Evolutionary conservation across 92 coral and sea anemone species (phyloP).

Genomic region (Actinostola sp.): DNA sequence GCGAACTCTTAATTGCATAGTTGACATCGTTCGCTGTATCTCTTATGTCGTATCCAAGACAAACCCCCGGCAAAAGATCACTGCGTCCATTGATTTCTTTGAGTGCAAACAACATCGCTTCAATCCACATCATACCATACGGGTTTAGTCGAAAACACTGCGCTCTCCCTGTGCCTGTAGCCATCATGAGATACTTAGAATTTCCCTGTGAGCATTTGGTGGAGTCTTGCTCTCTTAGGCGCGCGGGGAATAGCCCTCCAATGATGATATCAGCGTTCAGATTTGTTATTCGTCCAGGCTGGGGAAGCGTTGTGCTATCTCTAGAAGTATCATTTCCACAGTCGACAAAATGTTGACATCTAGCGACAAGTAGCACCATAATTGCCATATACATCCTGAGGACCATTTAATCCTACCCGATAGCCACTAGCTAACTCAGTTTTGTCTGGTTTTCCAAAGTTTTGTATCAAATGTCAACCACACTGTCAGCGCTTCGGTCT

Average conservation of each 20-base stretch:
- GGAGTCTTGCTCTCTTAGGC: constrained; percentile 55
- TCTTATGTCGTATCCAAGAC: constrained; percentile 85
- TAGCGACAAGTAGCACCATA: neutral
- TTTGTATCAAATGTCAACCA: too few relatives aligned
- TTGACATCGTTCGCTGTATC: constrained; percentile 84
- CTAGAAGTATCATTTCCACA: neutral
- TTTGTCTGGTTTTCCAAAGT: too few relatives aligned
- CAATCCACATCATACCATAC: constrained; percentile 92
- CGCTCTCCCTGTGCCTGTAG: constrained; percentile 36
- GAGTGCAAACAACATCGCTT: constrained; percentile 87
- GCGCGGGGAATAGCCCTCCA: constrained; percentile 89
- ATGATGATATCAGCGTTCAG: constrained; percentile 68
- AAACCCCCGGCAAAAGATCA: constrained; percentile 59
- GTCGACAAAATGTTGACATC: neutral
- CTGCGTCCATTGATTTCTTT: constrained; percentile 61
- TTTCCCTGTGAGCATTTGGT: constrained; percentile 48
- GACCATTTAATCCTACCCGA: too few relatives aligned
- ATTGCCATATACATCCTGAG: too few relatives aligned
- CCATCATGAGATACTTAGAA: constrained; percentile 47
- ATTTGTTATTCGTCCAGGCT: constrained; percentile 60
- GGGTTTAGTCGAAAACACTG: constrained; percentile 74
- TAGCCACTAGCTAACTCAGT: too few relatives aligned
- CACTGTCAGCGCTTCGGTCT: too few relatives aligned
- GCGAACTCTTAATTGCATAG: constrained; percentile 71
- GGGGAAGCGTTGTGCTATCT: neutral